Conservation (phyloP, 64 coral and sea anemone species). For the Stichodactyla mertensii region DNA sequence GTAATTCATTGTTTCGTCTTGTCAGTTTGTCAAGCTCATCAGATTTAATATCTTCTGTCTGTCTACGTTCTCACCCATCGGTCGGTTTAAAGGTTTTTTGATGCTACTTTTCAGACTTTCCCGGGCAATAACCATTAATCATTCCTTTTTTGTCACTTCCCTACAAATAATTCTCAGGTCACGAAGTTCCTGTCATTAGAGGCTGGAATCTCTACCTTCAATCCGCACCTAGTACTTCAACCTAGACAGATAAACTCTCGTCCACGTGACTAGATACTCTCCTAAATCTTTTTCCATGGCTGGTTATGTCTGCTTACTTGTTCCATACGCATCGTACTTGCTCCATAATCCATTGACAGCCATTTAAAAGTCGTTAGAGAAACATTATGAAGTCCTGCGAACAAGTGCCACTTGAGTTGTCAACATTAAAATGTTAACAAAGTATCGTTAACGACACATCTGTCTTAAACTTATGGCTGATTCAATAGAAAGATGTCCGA, state of each 20-base stretch:
- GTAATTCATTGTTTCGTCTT: not conserved
- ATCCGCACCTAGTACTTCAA: not conserved
- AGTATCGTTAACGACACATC: constrained; percentile 11
- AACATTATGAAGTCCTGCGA: not conserved
- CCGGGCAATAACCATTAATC: not conserved
- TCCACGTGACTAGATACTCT: not conserved
- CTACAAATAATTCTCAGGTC: not conserved
- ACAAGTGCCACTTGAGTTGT: constrained; percentile 3
- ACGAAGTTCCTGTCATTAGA: not conserved
- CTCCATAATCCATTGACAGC: not conserved
- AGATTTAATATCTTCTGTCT: not conserved
- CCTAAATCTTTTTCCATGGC: not conserved
- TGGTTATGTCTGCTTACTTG: not conserved
- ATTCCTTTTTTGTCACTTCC: not conserved
- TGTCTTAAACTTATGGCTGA: not conserved
- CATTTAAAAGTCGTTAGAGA: constrained; percentile 1
- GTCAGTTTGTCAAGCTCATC: not conserved
- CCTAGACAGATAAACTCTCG: not conserved
- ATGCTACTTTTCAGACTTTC: not conserved
- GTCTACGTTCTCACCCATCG: not conserved
- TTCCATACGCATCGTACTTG: not conserved
- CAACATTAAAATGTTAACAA: not conserved
- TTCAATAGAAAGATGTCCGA: not conserved
- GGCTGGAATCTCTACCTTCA: not conserved
- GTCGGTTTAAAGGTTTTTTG: not conserved